Conservation (phyloP, 2,113 vertebrate species). For the Caracal caracal region DNA sequence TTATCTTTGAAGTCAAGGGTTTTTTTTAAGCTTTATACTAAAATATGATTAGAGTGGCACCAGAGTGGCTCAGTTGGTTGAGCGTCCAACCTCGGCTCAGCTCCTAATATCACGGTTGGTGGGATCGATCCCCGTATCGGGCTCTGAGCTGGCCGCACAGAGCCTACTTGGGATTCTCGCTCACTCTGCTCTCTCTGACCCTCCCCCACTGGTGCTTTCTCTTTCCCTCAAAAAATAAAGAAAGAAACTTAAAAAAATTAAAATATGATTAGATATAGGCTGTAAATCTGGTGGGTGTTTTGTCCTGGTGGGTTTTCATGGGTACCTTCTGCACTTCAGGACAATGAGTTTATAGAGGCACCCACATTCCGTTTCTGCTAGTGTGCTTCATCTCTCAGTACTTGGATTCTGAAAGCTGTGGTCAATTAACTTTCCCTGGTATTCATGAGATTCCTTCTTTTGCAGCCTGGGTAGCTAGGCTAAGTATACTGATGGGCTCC, state of each 20-base stretch:
- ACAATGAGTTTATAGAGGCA: neutral
- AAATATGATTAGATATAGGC: neutral
- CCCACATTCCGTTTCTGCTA: neutral
- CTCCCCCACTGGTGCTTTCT: too few relatives aligned
- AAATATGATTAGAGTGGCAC: neutral
- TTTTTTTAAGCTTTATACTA: slow-evolving; percentile 14
- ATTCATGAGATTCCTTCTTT: neutral
- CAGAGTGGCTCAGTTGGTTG: too few relatives aligned
- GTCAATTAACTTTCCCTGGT: neutral
- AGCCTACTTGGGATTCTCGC: too few relatives aligned
- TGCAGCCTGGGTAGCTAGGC: neutral
- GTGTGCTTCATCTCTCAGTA: neutral
- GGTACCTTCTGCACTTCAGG: neutral
- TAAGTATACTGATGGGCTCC: neutral
- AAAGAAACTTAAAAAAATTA: too few relatives aligned
- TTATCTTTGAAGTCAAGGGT: neutral
- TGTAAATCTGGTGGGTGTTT: neutral
- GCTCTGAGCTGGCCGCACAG: too few relatives aligned
- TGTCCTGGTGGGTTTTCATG: neutral
- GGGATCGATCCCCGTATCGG: too few relatives aligned
- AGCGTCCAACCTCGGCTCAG: too few relatives aligned
- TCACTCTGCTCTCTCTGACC: too few relatives aligned
- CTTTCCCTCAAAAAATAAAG: too few relatives aligned
- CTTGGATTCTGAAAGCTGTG: neutral
- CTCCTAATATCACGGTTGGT: too few relatives aligned